Percentiles rank a stretch among this genome's conserved stretches.
Evolutionary conservation across 2,113 vertebrate genomes (phyloP).

Genomic region (Chlamydotis undulata): DNA sequence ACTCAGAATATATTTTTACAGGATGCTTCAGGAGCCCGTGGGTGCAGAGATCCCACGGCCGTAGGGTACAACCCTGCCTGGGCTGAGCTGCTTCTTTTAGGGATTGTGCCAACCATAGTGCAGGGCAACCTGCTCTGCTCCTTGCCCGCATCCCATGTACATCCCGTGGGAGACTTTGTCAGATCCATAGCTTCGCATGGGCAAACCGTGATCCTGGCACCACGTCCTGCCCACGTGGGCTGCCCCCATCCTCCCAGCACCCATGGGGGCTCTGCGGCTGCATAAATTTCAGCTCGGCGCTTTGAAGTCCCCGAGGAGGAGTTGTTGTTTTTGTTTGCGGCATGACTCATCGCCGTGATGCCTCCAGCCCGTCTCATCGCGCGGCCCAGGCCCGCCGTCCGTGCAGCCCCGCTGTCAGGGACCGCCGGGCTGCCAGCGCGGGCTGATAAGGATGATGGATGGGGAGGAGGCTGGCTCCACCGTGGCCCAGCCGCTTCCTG

Average conservation of each 20-base stretch:
- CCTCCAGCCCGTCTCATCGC: slow-evolving; percentile 50
- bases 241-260: background rate
- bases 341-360: slow-evolving; percentile 72
- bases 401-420: slow-evolving; percentile 67
- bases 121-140: background rate
- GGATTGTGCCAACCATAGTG: accelerated
- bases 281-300: slow-evolving; percentile 63
- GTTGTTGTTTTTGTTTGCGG: slow-evolving; percentile 84
- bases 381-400: slow-evolving; percentile 55
- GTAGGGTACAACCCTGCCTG: accelerated
- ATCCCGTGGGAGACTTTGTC: accelerated
- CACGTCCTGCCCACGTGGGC: accelerated
- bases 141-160: background rate
- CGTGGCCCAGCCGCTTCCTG: slow-evolving; percentile 81
- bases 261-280: slow-evolving; percentile 17
- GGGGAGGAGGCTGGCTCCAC: slow-evolving; percentile 88
- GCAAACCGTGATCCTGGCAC: background rate
- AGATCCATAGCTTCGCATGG: accelerated
- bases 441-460: slow-evolving; percentile 96
- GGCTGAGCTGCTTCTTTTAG: background rate
- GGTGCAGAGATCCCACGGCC: background rate
- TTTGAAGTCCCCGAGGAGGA: slow-evolving; percentile 85
- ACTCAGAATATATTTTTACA: background rate
- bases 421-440: slow-evolving; percentile 77
- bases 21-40: background rate